Evolutionary conservation across 2,888 invertebrate genomes (phyloP), one percentile per base, ranked within the genome.

Genomic region (Brenthis daphne): DNA sequence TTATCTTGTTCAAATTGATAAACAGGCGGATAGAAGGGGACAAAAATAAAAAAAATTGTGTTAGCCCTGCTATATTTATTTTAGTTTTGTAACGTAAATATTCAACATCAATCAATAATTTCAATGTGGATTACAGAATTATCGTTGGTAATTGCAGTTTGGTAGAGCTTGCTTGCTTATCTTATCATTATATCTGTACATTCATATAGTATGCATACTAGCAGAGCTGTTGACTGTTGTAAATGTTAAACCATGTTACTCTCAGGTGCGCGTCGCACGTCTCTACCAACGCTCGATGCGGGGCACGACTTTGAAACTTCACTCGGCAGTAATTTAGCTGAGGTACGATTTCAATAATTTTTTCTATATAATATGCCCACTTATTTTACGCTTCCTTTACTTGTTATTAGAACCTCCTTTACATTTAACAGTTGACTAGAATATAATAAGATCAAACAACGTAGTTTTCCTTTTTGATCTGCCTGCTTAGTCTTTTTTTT

Each of bases 131-230:
- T 73, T 71, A 70, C 65, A 33, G 56, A 65, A 67, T 72, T 67
- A 71, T 71, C 70, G 60, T 64, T 50, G 63, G 77, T 77, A 81
- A 81, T 82, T 83, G 80, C 78, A 78, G 76, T 81, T 77, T 77
- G 74, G 76, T 77, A 84, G 81, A 80, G 82, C 81, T 78, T 77
- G 77, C 73, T 74, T 68, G 70, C 76, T 85, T 89, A 90, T 90
- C 90, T 90, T 89, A 90, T 90, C 90, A 82, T 79, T 83, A 84
- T 82, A 84, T 82, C 79, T 85, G 78, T 83, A 80, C 77, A 76
- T 4, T 5, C 4, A 29, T 29, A 29, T 29, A 29, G 29, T 29
- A 69, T 74, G 76, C 78, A 82, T 78, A 77, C 24, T 68, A 77
- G 73, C 70, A 74, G 78, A 76, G 78, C 76, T 77, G 76, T 78